A percentile compares a stretch with the other conserved stretches of the same genome.
These are phyloP conservation scores for Hermaeophaga mercurialis DNA, from an alignment of 2,888 invertebrate species.

Conservation along the genomic window DNA sequence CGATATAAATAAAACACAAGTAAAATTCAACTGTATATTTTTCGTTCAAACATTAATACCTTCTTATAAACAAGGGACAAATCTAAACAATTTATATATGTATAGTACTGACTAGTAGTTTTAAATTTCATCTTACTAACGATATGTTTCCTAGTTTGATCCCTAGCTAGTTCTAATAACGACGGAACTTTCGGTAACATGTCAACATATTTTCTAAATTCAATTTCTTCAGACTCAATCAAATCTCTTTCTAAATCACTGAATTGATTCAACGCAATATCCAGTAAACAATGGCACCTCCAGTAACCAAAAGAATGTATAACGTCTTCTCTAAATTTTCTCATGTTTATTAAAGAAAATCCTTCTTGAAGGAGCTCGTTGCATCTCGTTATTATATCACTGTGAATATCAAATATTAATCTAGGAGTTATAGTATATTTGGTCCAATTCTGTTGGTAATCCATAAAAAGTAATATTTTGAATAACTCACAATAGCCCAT, in stretches of 20 bases:
- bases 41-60: conserved; percentile 42
- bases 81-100: conserved; percentile 36
- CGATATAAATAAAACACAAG: conserved; percentile 2
- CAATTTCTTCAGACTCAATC: conserved; percentile 7
- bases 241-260: conserved; percentile 8
- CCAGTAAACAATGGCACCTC: conserved; percentile 14
- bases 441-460: conserved; percentile 26
- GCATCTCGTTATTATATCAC: conserved; percentile 20
- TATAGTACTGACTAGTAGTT: conserved; percentile 38
- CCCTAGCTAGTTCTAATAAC: conserved; percentile 44
- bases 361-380: conserved; percentile 3
- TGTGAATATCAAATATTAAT: conserved; percentile 31
- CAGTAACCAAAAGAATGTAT: conserved; percentile 21
- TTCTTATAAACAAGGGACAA: conserved; percentile 40
- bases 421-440: conserved; percentile 27
- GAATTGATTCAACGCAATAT: conserved; percentile 9
- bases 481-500: conserved; percentile 38
- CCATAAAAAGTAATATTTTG: conserved; percentile 37
- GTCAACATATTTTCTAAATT: background rate
- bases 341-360: conserved; percentile 6
- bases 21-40: conserved; percentile 33
- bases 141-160: conserved; percentile 40
- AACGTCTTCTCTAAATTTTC: conserved; percentile 16
- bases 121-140: conserved; percentile 31
- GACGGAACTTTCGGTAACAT: conserved; percentile 36